These are phyloP conservation scores for Rutpela maculata DNA, from an alignment of 2,888 invertebrate species.

Conservation along the genomic window DNA sequence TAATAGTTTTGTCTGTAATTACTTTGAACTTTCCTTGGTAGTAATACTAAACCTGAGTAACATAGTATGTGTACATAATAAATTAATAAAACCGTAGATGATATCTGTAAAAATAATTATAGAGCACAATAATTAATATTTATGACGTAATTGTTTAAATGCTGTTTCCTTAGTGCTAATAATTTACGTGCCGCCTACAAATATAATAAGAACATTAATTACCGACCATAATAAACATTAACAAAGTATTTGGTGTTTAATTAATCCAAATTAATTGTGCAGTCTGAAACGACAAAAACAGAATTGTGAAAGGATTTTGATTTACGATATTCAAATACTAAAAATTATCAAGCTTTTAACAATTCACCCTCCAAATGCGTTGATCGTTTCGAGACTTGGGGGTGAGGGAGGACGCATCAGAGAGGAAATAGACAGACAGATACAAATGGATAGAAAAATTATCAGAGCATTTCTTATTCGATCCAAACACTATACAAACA, in stretches of 20 bases:
- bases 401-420: conserved; percentile 70
- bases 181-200: not conserved
- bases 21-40: too few relatives aligned
- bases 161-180: not conserved
- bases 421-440: conserved; percentile 82
- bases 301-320: conserved; percentile 62
- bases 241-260: conserved; percentile 13
- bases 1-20: too few relatives aligned
- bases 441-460: conserved; percentile 84
- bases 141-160: not conserved
- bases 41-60: too few relatives aligned
- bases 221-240: not conserved
- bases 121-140: not conserved
- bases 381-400: conserved; percentile 60
- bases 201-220: conserved; percentile 1
- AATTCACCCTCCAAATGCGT: conserved; percentile 67
- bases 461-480: conserved; percentile 78
- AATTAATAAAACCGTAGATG: not conserved
- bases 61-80: not conserved
- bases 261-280: conserved; percentile 40
- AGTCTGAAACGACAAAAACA: conserved; percentile 52
- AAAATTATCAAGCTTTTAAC: conserved; percentile 70
- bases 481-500: conserved; percentile 68
- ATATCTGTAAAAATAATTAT: not conserved
- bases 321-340: conserved; percentile 67